A percentile compares a stretch with the other conserved stretches of the same genome.
Conservation (phyloP, 2,888 invertebrate genomes). For the Hesperia comma region DNA sequence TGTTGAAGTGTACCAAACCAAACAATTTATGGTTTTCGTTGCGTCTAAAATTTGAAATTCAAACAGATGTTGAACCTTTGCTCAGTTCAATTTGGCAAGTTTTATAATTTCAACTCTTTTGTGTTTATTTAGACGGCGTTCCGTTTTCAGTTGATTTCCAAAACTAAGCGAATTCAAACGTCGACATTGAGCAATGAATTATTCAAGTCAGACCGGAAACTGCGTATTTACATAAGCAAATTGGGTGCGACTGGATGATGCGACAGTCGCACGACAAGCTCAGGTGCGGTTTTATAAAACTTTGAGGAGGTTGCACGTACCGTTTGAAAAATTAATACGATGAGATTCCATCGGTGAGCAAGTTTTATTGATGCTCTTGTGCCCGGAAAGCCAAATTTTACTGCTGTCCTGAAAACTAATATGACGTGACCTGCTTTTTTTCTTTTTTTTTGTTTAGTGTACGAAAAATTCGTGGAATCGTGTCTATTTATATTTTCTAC, state of each 20-base stretch:
- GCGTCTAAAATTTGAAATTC: slow-evolving; percentile 2
- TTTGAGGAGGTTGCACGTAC: slow-evolving; percentile 2
- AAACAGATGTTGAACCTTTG: neutral
- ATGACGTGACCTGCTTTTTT: too few species aligned
- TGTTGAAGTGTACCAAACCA: neutral
- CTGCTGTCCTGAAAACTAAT: neutral
- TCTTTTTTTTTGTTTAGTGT: too few species aligned
- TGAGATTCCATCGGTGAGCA: neutral
- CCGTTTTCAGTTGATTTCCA: slow-evolving; percentile 73
- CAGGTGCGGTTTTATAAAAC: slow-evolving; percentile 13
- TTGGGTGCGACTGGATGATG: slow-evolving; percentile 64
- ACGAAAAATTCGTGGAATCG: too few species aligned
- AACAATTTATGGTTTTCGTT: slow-evolving; percentile 2
- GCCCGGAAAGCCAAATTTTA: neutral
- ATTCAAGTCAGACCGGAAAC: slow-evolving; percentile 80
- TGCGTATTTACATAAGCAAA: slow-evolving; percentile 83
- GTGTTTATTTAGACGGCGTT: slow-evolving; percentile 54
- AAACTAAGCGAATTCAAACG: slow-evolving; percentile 70
- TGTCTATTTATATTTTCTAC: too few species aligned
- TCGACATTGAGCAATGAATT: slow-evolving; percentile 74
- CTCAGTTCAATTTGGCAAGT: slow-evolving; percentile 29
- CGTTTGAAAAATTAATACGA: neutral
- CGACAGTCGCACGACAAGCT: slow-evolving; percentile 24
- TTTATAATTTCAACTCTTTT: slow-evolving; percentile 67
- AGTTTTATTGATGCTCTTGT: neutral